Evolutionary conservation across 2,888 invertebrate species (phyloP).

Genomic region (Orthonychiurus folsomi): DNA sequence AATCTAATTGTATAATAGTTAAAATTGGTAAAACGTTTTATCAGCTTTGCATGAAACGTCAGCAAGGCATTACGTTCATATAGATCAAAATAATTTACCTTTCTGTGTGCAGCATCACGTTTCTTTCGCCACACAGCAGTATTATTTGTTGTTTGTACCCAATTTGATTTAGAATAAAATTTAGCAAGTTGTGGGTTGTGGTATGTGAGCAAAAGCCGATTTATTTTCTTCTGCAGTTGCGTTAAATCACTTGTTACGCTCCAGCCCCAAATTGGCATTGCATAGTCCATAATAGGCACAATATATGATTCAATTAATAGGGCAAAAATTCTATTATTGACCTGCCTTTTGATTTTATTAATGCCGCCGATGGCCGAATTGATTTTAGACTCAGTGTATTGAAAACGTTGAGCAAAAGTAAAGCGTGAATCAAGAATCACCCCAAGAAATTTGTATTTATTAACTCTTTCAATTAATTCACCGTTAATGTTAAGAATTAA

Average conservation of each 20-base stretch:
- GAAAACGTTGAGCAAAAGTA: constrained; percentile 9
- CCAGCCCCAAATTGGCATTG: constrained; percentile 13
- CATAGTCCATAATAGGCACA: constrained; percentile 12
- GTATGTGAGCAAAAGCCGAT: not conserved
- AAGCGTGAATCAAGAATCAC: constrained; percentile 12
- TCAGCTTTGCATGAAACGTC: no score
- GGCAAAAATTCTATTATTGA: constrained; percentile 13
- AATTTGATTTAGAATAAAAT: not conserved
- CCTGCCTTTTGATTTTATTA: constrained; percentile 9
- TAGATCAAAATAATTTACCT: no score
- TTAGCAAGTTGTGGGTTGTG: not conserved
- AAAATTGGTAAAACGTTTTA: no score
- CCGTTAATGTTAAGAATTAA: not conserved
- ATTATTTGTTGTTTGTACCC: not conserved
- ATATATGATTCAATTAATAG: constrained; percentile 11
- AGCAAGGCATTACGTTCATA: no score
- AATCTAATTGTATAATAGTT: no score
- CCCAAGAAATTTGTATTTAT: constrained; percentile 16
- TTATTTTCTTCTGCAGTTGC: not conserved
- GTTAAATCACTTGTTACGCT: not conserved
- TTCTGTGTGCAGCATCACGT: no score
- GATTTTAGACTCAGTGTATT: constrained; percentile 6
- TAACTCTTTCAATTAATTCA: constrained; percentile 8
- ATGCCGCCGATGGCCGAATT: constrained; percentile 11
- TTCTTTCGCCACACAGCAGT: no score